Conservation (phyloP, 2,113 vertebrate genomes). For the Stegastes partitus region DNA sequence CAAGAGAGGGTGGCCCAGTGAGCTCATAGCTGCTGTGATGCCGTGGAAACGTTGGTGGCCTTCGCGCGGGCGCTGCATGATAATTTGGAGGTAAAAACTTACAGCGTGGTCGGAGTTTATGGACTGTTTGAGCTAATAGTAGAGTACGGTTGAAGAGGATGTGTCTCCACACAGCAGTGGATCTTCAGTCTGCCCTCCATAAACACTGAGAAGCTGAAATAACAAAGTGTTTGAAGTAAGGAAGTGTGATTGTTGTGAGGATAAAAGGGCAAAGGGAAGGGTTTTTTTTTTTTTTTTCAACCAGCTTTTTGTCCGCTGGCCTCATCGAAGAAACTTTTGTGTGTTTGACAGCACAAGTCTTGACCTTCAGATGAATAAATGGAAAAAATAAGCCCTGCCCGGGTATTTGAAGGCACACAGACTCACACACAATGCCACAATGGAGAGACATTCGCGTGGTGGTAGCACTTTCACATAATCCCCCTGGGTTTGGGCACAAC, state of each 20-base stretch:
- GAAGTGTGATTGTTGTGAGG: slow-evolving; percentile 76
- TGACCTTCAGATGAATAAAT: slow-evolving; percentile 69
- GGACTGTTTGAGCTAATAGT: slow-evolving; percentile 39
- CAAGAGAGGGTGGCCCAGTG: slow-evolving; percentile 65
- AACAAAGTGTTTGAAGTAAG: slow-evolving; percentile 78
- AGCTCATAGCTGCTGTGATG: slow-evolving; percentile 66
- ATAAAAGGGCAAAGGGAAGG: slow-evolving; percentile 49
- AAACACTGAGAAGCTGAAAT: slow-evolving; percentile 79
- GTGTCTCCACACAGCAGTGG: slow-evolving; percentile 21
- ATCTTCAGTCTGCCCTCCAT: slow-evolving; percentile 31
- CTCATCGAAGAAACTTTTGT: slow-evolving; percentile 39
- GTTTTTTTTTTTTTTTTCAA: slow-evolving; percentile 3
- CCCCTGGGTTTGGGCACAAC: slow-evolving; percentile 33
- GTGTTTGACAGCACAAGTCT: slow-evolving; percentile 34
- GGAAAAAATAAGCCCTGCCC: slow-evolving; percentile 35
- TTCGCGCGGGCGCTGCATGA: background rate
- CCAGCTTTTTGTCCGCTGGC: slow-evolving; percentile 20
- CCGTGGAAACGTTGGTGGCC: slow-evolving; percentile 67
- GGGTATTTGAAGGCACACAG: slow-evolving; percentile 29
- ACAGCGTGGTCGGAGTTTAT: slow-evolving; percentile 38
- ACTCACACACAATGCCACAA: slow-evolving; percentile 62
- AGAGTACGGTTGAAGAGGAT: slow-evolving; percentile 49
- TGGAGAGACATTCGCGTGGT: slow-evolving; percentile 27
- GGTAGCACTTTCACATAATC: slow-evolving; percentile 66
- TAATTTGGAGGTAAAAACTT: slow-evolving; percentile 21